A percentile compares a stretch with the other conserved stretches of the same genome.
These are phyloP conservation scores for Agrilus planipennis DNA, from an alignment of 1,140 invertebrate species.

Conservation along the genomic window DNA sequence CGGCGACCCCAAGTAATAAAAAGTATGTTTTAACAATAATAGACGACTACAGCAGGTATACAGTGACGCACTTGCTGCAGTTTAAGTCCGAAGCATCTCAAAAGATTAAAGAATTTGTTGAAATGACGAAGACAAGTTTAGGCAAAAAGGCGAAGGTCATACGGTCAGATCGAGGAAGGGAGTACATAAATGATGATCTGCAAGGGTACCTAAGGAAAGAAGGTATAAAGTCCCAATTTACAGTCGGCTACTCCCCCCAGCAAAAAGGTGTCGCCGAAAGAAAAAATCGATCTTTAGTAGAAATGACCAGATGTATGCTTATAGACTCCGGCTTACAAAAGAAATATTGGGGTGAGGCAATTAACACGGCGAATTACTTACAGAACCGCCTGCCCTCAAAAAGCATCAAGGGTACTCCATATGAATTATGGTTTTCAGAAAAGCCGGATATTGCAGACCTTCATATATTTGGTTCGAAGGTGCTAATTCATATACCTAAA, in stretches of 20 bases:
- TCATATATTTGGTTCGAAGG: constrained; percentile 5
- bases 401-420: constrained; percentile 1
- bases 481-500: neutral
- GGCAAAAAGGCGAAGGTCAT: constrained; percentile 24
- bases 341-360: constrained; percentile 6
- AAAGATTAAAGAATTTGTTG: constrained; percentile 21
- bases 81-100: constrained; percentile 21
- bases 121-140: constrained; percentile 20
- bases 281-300: constrained; percentile 28
- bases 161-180: constrained; percentile 16
- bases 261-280: constrained; percentile 34
- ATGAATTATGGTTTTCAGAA: constrained; percentile 2
- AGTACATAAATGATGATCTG: constrained; percentile 24
- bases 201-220: constrained; percentile 9
- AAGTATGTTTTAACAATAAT: constrained; percentile 33
- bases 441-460: constrained; percentile 3
- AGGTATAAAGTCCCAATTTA: constrained; percentile 16
- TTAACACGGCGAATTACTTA: constrained; percentile 7
- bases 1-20: constrained; percentile 21
- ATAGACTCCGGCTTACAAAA: neutral
- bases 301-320: constrained; percentile 11
- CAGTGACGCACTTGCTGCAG: constrained; percentile 29
- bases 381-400: constrained; percentile 1
- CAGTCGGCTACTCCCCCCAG: constrained; percentile 29
- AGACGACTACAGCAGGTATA: constrained; percentile 28